Evolutionary conservation across 2,113 vertebrate species (phyloP).

Genomic region (Reinhardtius hippoglossoides): DNA sequence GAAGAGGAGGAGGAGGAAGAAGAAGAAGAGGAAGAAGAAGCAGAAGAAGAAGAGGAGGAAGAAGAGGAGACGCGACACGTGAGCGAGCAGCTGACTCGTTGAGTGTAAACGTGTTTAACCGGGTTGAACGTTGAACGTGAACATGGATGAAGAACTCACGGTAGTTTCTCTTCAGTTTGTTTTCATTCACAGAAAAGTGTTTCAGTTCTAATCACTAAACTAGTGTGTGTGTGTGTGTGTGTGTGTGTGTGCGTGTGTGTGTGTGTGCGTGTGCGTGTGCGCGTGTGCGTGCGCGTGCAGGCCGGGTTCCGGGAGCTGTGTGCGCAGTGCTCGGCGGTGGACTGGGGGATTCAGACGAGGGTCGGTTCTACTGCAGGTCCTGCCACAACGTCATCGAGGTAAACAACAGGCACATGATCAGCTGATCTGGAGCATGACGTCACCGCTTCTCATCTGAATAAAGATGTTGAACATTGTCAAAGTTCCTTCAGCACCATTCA

Average conservation of each 20-base stretch:
- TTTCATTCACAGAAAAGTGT: too few species aligned
- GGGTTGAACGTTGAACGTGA: too few species aligned
- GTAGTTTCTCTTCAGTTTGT: slow-evolving; percentile 18
- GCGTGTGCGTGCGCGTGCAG: slow-evolving; percentile 67
- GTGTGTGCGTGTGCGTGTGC: background rate
- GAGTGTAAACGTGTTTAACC: too few species aligned
- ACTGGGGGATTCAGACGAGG: slow-evolving; percentile 93
- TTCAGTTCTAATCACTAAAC: too few species aligned
- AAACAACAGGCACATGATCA: slow-evolving; percentile 33
- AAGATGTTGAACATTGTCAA: too few species aligned
- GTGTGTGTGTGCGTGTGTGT: background rate
- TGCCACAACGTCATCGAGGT: slow-evolving; percentile 96
- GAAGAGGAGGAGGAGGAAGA: background rate
- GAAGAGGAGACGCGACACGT: rapidly evolving
- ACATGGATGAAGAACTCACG: slow-evolving; percentile 64
- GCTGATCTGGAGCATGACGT: background rate
- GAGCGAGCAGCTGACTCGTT: background rate
- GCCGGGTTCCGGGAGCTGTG: slow-evolving; percentile 86
- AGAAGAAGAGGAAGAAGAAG: too few species aligned
- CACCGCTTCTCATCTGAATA: background rate
- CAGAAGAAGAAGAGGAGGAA: background rate
- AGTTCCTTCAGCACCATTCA: too few species aligned
- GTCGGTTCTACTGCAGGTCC: slow-evolving; percentile 89
- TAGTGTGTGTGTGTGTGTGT: too few species aligned
- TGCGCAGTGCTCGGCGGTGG: slow-evolving; percentile 85